phyloP scores from a whole-genome alignment of 64 coral and sea anemone genomes.

The Trachythela sp. region DNA sequence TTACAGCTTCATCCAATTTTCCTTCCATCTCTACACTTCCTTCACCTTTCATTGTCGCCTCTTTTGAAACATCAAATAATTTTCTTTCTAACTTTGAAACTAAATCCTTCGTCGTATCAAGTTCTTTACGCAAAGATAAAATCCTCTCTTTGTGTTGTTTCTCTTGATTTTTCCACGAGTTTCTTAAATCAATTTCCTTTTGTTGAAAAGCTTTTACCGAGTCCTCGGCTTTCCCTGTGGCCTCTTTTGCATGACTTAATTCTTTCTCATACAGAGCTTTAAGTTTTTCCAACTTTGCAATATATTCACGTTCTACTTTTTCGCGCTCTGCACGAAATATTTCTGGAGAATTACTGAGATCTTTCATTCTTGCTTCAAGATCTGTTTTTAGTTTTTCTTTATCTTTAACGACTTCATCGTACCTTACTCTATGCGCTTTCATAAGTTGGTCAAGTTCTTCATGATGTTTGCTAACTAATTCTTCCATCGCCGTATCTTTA shows the following conservation, averaged over 20 bases:
- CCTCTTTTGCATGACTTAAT: constrained; percentile 38
- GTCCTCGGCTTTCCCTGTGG: background rate
- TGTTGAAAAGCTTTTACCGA: background rate
- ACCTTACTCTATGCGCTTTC: constrained; percentile 92
- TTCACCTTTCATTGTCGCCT: background rate
- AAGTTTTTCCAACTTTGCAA: constrained; percentile 80
- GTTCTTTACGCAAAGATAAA: background rate
- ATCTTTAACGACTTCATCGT: constrained; percentile 87
- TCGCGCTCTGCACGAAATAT: constrained; percentile 52
- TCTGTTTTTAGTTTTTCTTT: constrained; percentile 87
- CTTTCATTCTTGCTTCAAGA: constrained; percentile 58
- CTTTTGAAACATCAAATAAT: background rate
- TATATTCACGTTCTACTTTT: constrained; percentile 70
- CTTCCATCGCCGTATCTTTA: constrained; percentile 65
- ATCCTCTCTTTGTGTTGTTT: constrained; percentile 9
- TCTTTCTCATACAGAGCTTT: constrained; percentile 90
- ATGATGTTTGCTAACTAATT: constrained; percentile 75
- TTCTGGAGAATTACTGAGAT: constrained; percentile 43
- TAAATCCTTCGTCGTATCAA: background rate
- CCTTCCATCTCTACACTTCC: background rate
- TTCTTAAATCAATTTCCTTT: constrained; percentile 9
- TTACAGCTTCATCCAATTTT: constrained; percentile 56
- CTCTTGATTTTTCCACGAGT: constrained; percentile 17
- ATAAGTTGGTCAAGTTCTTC: constrained; percentile 87
- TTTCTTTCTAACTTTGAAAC: background rate